A percentile compares a stretch with the other conserved stretches of the same genome.
Evolutionary conservation across 2,888 invertebrate species (phyloP).

Genomic region (Eristalis intricaria): DNA sequence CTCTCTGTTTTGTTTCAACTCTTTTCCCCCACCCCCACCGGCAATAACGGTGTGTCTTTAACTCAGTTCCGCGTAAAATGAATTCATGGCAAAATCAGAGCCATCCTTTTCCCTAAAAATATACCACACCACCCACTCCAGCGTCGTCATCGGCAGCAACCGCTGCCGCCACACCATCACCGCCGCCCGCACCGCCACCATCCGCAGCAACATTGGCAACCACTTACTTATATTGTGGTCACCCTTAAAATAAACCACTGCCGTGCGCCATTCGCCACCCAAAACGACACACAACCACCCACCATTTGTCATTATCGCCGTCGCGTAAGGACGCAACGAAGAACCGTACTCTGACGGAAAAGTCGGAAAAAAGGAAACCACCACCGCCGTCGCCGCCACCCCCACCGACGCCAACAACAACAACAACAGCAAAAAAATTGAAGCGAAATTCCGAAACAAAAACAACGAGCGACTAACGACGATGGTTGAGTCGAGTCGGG

Average conservation of each 20-base stretch:
- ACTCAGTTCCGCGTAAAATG: conserved; percentile 67
- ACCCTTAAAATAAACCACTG: conserved; percentile 68
- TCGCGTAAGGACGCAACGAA: conserved; percentile 62
- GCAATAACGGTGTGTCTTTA: conserved; percentile 33
- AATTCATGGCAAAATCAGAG: conserved; percentile 70
- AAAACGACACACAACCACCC: conserved; percentile 43
- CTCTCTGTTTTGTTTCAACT: conserved; percentile 26
- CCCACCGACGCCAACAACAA: conserved; percentile 30
- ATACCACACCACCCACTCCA: conserved; percentile 57
- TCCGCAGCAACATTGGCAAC: conserved; percentile 21
- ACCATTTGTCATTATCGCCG: conserved; percentile 69
- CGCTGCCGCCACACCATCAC: background rate
- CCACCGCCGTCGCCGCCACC: background rate
- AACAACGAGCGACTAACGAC: conserved; percentile 30
- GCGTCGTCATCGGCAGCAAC: background rate
- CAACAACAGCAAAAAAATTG: conserved; percentile 2
- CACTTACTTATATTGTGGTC: conserved; percentile 69
- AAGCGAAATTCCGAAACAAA: conserved; percentile 50
- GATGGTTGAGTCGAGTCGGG: background rate
- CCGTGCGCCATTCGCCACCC: conserved; percentile 50
- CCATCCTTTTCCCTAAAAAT: conserved; percentile 70
- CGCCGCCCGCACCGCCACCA: background rate
- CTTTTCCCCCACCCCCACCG: background rate
- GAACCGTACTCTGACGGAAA: conserved; percentile 26
- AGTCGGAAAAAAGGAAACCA: background rate